Evolutionary conservation across 2,888 invertebrate genomes (phyloP), one percentile per base, ranked within the genome.

Genomic region (Rutpela maculata): DNA sequence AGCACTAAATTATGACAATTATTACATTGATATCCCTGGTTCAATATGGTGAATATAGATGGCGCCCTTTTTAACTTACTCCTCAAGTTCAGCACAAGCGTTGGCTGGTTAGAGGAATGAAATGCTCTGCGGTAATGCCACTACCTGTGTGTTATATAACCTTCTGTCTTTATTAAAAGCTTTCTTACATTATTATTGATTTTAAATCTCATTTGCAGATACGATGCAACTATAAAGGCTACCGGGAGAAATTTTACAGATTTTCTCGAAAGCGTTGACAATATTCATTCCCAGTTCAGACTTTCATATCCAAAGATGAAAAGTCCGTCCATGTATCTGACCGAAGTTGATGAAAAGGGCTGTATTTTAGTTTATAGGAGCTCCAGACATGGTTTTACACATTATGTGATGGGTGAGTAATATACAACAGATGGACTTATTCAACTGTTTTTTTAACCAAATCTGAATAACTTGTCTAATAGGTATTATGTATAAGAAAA

Each of bases 281-380:
- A 96, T 88, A 95, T 98, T 79, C 98, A 98, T 88, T 93, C 96
- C 84, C 96, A 96, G 85, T 97, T 98, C 94, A 92, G 96, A 75
- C 96, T 97, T 88, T 96, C 97, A 7, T 98, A 97, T 89, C 98
- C 97, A 0, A 95, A 96, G 89, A 97, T 98, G 96, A 95, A 96
- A 86, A 96, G 96, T 78, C 98, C 98, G 0, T 97, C 97, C 66
- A 98, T 98, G 95, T 97, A 97, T 89, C 92, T 98, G 80, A 95
- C 96, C 0, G 93, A 95, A 76, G 95, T 97, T 82, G 97, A 97
- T 86, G 92, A 93, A 57, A 92, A 95, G 67, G 98, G 97, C 0
- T 96, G 97, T 0, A 93, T 96, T 74, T 91, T 97, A 60, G 94
- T 97, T 7, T 98, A 98, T 88, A 93, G 97, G 80, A 97, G 97